Evolutionary conservation across 2,113 vertebrate genomes (phyloP).

Genomic region (Benitochromis conjunctus): DNA sequence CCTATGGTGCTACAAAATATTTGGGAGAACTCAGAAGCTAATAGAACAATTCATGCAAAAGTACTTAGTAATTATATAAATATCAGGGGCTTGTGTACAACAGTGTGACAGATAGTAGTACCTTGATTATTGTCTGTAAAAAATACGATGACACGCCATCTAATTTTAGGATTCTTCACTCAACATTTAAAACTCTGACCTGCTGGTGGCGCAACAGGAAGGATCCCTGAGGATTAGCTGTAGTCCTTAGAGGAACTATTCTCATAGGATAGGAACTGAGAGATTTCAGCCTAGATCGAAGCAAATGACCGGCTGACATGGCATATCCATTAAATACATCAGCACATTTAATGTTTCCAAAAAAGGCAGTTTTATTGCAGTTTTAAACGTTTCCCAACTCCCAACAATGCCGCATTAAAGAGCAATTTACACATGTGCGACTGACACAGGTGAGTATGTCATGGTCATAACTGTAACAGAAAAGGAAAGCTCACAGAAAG

Average conservation of each 20-base stretch:
- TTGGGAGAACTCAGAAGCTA: background rate
- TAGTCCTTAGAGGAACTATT: background rate
- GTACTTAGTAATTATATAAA: background rate
- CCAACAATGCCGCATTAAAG: slow-evolving; percentile 26
- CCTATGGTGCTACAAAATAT: background rate
- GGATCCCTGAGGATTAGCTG: background rate
- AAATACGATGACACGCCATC: background rate
- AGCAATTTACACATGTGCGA: slow-evolving; percentile 24
- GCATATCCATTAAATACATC: background rate
- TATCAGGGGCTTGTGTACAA: background rate
- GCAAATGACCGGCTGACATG: background rate
- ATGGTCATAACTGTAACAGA: slow-evolving; percentile 5
- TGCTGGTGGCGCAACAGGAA: background rate
- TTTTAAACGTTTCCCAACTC: slow-evolving; percentile 44
- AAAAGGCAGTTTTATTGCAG: slow-evolving; percentile 71
- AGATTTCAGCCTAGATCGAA: background rate
- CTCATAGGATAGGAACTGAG: background rate
- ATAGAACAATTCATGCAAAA: background rate
- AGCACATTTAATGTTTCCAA: slow-evolving; percentile 32
- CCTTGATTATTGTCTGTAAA: background rate
- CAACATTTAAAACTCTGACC: background rate
- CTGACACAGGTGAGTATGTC: background rate
- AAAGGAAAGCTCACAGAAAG: background rate
- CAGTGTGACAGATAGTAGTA: background rate
- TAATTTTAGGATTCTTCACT: background rate